phyloP scores from a whole-genome alignment of 2,888 invertebrate species.

The Harpagoxenus sublaevis region DNA sequence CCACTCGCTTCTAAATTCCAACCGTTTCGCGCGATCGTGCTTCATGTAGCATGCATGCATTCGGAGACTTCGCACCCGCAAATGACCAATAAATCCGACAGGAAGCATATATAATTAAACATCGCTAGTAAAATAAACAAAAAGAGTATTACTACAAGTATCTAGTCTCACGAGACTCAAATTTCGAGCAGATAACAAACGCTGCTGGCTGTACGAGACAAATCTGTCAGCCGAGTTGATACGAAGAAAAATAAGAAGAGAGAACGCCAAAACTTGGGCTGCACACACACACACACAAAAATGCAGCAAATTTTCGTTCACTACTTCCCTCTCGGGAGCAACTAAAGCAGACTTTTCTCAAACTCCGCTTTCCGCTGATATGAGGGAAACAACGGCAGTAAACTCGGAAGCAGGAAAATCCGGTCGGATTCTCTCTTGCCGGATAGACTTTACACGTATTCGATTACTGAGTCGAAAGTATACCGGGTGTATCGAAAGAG shows the following conservation, averaged over 20 bases:
- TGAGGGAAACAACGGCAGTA: not conserved
- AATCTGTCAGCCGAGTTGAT: not conserved
- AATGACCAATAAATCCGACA: not conserved
- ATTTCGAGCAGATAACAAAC: not conserved
- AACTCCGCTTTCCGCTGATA: slow-evolving; percentile 14
- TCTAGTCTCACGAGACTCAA: not conserved
- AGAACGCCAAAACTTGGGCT: not conserved
- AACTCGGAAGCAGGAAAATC: slow-evolving; percentile 2
- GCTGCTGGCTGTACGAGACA: not conserved
- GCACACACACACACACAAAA: not conserved
- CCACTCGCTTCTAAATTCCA: not conserved
- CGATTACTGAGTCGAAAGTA: slow-evolving; percentile 38
- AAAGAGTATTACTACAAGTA: not conserved
- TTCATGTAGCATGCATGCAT: not conserved
- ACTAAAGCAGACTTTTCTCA: slow-evolving; percentile 12
- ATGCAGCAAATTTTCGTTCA: not conserved
- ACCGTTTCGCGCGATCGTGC: not conserved
- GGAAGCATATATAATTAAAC: not conserved
- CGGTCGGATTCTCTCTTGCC: slow-evolving; percentile 10
- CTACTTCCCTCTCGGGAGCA: slow-evolving; percentile 9
- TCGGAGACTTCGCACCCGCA: not conserved
- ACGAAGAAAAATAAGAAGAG: slow-evolving; percentile 1
- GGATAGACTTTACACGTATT: slow-evolving; percentile 34
- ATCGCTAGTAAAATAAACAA: not conserved
- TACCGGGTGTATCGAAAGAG: slow-evolving; percentile 1